Base-by-base conservation (phyloP, 92 coral and sea anemone species). In the Umimayanthus chanpuru region DNA sequence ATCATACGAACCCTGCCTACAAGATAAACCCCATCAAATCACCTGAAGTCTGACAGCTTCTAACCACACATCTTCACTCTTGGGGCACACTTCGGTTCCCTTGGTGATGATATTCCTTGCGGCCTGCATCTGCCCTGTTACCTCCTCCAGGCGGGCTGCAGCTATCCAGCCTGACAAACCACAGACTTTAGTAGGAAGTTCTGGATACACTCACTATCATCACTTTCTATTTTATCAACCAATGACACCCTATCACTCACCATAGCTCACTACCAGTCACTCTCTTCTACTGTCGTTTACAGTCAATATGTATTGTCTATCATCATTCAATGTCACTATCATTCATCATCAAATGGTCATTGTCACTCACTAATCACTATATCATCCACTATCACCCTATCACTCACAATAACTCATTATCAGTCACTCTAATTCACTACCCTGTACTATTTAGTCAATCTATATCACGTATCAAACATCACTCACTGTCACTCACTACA, bases 91-190 rank as follows among this genome's bases (percentile, higher is more conserved):
- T 77, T 97, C 99, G 4, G 99, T 91, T 66, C 98, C 99, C 89
- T 97, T 97, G 92, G 96, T 90, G 75, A 97, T 95, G 28, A 91
- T 95, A 72, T 97, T 97, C 29, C 99, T 88, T 8, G 99, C 99
- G 3, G 99, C 95, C 85, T 95, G 99, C 99, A 97, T 97, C 26
- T 96, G 96, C 23, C 99, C 99, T 20, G 99, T 97, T 70, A 97
- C 99, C 40, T 97, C 99, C 80, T 97, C 99, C 50, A 97, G 83
- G 23, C 99, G 98, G 38, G 99, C 99, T 1, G 99, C 99, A 16
- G 99, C 99, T 67, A 97, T 97, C 99, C 99, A 97, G 20, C 99
- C 99, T 95, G 39, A 25, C 68, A 61, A 20, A 21, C 9, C 68
- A 61, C 26, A 21, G 68, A 5, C 68, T 20, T 21, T 61, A 61